Evolutionary conservation across 2,797 vertebrate species (phyloP).

Genomic region (Muscicapa comitata): DNA sequence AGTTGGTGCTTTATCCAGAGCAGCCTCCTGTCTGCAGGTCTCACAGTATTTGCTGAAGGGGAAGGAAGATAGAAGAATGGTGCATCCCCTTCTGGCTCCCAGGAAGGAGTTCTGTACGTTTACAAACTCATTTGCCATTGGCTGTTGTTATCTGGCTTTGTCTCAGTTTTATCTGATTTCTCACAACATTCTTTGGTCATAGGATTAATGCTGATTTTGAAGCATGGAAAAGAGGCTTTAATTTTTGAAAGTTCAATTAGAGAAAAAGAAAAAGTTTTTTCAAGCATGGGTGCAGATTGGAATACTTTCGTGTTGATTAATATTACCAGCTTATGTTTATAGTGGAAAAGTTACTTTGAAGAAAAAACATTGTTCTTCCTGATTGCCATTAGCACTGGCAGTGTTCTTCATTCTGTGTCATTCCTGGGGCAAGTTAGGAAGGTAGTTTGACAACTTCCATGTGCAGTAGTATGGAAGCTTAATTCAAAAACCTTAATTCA

Average conservation of each 20-base stretch:
- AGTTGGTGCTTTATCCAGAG: not conserved
- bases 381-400: not conserved
- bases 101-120: not conserved
- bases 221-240: not conserved
- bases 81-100: not conserved
- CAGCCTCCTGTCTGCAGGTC: not conserved
- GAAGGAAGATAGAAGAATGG: not conserved
- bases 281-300: not conserved
- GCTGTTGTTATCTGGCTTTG: not conserved
- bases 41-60: not conserved
- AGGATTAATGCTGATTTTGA: not conserved
- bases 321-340: not conserved
- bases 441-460: not conserved
- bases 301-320: not conserved
- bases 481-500: not conserved
- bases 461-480: not conserved
- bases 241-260: slow-evolving; percentile 2
- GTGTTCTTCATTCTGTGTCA: not conserved
- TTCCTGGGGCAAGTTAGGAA: not conserved
- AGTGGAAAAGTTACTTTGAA: not conserved
- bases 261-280: not conserved
- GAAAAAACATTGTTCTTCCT: not conserved
- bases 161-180: not conserved
- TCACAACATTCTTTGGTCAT: not conserved
- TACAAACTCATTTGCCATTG: not conserved